Evolutionary conservation across 1,140 invertebrate genomes (phyloP), one percentile per base, ranked within the genome.

Genomic region (Heliconius eleuchia): DNA sequence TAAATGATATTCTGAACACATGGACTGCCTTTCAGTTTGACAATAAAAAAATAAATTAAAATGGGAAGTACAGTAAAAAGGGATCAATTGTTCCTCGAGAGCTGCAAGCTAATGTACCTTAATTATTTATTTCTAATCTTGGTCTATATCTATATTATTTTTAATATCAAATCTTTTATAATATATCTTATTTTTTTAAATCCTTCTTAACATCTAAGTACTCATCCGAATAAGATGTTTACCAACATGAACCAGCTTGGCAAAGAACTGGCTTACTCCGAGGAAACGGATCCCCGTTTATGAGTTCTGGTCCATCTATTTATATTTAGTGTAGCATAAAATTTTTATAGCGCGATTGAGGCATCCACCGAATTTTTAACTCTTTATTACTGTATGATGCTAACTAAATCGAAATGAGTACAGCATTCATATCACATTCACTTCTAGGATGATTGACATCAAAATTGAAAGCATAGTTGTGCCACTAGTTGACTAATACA

Each of bases 221-320:
- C 60, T 66, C 13, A 66, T 66, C 60, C 60, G 23, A 30, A 66
- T 66, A 66, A 66, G 60, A 66, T 66, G 27, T 27, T 66, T 66
- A 11, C 60, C 27, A 66, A 30, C 13, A 30, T 30, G 23, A 30
- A 27, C 60, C 60, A 66, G 27, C 27, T 30, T 66, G 60, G 60
- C 60, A 66, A 30, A 6, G 23, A 27, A 66, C 60, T 18, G 60
- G 60, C 60, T n/a, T 66, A 66, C 60, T 66, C 60, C 27, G 27
- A 66, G 60, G 11, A 66, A 66, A 66, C 60, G 27, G 27, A 66
- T 66, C 60, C 60, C 60, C 60, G 11, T 11, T 66, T 66, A 66
- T 27, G 23, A 5, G 23, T 27, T 16, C 27, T 66, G 60, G 11
- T 5, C 27, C 60, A 9, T 66, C 0, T 66, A 27, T 66, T 27